Conservation (phyloP, 2,797 vertebrate species). For the Rachycentron canadum region DNA sequence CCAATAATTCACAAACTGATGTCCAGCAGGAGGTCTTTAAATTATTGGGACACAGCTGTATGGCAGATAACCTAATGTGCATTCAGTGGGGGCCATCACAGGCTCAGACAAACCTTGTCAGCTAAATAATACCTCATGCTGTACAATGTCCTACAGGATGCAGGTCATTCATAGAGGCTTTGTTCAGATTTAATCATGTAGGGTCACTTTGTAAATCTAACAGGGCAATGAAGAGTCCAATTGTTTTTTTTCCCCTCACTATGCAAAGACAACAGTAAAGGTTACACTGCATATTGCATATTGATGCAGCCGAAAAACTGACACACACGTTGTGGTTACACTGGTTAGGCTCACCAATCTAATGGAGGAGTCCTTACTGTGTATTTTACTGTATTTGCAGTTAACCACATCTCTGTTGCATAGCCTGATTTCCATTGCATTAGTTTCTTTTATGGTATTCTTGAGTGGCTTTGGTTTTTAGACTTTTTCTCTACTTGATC, state of each 20-base stretch:
- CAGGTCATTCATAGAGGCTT: constrained; percentile 37
- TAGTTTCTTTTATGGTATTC: neutral
- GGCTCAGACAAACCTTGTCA: constrained; percentile 66
- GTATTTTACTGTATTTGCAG: neutral
- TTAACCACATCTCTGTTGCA: too few species aligned
- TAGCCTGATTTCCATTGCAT: too few species aligned
- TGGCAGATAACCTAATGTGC: constrained; percentile 56
- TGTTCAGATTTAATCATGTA: constrained; percentile 59
- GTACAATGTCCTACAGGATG: constrained; percentile 55
- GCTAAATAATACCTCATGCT: constrained; percentile 63
- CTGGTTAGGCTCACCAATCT: neutral
- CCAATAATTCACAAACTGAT: constrained; percentile 33
- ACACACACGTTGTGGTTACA: neutral
- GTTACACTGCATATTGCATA: neutral
- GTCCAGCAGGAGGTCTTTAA: constrained; percentile 51
- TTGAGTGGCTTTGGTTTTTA: neutral
- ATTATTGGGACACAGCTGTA: constrained; percentile 56
- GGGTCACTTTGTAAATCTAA: constrained; percentile 45
- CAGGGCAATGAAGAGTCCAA: constrained; percentile 8
- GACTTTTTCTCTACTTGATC: neutral
- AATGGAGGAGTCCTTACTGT: neutral
- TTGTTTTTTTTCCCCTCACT: constrained; percentile 11
- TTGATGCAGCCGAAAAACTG: neutral
- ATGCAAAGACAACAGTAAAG: constrained; percentile 10
- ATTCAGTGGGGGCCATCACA: constrained; percentile 46